phyloP scores from a whole-genome alignment of 1,140 invertebrate species.

The Bradysia coprophila region DNA sequence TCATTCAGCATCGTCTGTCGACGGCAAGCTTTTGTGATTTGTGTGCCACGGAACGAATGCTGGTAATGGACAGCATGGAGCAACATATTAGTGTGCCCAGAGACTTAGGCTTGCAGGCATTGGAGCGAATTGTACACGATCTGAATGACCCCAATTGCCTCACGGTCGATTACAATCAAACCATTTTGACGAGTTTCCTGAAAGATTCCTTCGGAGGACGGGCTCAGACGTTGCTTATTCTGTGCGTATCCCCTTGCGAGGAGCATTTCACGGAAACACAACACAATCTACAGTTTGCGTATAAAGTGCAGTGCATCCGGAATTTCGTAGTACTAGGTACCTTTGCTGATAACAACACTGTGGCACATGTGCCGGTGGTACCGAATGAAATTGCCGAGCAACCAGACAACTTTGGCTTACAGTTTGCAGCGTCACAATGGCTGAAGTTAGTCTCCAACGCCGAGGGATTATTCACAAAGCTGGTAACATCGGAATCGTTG shows the following conservation, averaged over 20 bases:
- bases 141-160: constrained; percentile 31
- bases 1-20: constrained; percentile 33
- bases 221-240: constrained; percentile 42
- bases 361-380: constrained; percentile 19
- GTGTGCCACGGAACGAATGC: constrained; percentile 33
- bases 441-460: constrained; percentile 65
- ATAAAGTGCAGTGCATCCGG: constrained; percentile 36
- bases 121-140: constrained; percentile 39
- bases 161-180: constrained; percentile 33
- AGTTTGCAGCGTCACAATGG: constrained; percentile 66
- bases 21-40: constrained; percentile 51
- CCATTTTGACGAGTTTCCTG: constrained; percentile 40
- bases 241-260: constrained; percentile 39
- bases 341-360: constrained; percentile 40
- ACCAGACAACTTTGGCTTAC: constrained; percentile 41
- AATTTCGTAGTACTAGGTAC: constrained; percentile 47
- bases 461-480: constrained; percentile 58
- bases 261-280: constrained; percentile 38
- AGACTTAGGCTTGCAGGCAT: constrained; percentile 31
- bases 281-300: constrained; percentile 37
- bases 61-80: constrained; percentile 20
- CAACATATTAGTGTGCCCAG: constrained; percentile 23
- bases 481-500: constrained; percentile 34
- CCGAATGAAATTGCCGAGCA: not conserved
- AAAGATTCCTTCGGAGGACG: constrained; percentile 48